Conservation (phyloP, 2,113 vertebrate species). For the Mus musculus region DNA sequence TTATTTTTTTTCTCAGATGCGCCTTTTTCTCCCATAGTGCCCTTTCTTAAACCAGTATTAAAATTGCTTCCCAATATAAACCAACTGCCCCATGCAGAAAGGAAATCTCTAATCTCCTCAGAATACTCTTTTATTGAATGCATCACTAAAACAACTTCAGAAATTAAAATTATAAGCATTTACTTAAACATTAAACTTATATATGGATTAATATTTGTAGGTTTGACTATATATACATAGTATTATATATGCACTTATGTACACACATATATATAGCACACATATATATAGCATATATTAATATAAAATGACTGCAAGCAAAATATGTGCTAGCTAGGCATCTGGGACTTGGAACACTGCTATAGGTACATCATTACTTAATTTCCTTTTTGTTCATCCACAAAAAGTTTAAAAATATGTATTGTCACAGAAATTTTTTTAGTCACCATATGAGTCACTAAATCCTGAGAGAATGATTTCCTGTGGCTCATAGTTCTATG, state of each 20-base stretch:
- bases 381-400: slow-evolving; percentile 75
- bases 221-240: not conserved
- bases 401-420: slow-evolving; percentile 61
- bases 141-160: slow-evolving; percentile 19
- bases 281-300: not conserved
- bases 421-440: not conserved
- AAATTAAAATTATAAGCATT: slow-evolving; percentile 53
- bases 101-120: not conserved
- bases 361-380: slow-evolving; percentile 69
- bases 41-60: not conserved
- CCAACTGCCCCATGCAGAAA: not conserved
- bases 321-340: slow-evolving; percentile 39
- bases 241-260: not conserved
- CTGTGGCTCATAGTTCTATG: not conserved
- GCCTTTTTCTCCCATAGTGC: not conserved
- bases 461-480: not conserved
- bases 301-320: not conserved
- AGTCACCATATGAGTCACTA: not conserved
- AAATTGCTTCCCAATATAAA: not conserved
- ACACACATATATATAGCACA: not conserved
- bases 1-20: not conserved
- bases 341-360: slow-evolving; percentile 47
- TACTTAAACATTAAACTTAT: slow-evolving; percentile 65
- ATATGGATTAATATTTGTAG: not conserved
- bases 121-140: slow-evolving; percentile 4